phyloP scores from a whole-genome alignment of 2,797 vertebrate species.

The Sebastes taczanowskii region DNA sequence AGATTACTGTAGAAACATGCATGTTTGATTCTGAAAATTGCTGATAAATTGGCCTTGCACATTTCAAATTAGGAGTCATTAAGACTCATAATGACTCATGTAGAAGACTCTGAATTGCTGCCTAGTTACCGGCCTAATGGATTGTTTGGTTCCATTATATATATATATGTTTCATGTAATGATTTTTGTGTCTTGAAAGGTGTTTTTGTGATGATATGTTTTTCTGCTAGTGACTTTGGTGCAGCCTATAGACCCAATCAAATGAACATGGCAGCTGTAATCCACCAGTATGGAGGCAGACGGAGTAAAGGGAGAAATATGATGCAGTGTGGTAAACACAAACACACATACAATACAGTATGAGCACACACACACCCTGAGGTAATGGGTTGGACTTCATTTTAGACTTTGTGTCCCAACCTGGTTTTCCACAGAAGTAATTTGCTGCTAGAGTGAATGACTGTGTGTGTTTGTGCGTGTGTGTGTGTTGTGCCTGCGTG shows the following conservation, averaged over 20 bases:
- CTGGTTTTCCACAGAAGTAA: conserved; percentile 27
- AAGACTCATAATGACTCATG: neutral
- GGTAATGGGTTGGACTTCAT: conserved; percentile 23
- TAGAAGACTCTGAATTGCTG: neutral
- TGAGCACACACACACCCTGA: neutral
- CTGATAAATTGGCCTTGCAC: neutral
- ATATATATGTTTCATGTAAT: too few relatives aligned
- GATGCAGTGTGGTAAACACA: neutral
- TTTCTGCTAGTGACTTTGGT: neutral
- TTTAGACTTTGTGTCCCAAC: conserved; percentile 10
- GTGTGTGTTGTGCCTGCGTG: conserved; percentile 3
- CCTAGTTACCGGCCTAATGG: neutral
- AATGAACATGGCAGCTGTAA: neutral
- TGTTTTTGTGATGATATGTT: neutral
- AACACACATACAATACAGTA: neutral
- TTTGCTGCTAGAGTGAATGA: conserved; percentile 24
- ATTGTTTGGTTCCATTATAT: neutral
- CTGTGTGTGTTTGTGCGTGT: neutral
- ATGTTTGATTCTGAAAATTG: conserved; percentile 2
- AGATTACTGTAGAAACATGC: neutral
- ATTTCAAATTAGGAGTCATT: conserved; percentile 23
- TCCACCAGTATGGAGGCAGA: neutral
- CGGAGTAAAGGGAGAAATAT: conserved; percentile 11
- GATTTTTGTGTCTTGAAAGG: neutral
- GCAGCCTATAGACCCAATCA: neutral